phyloP scores from a whole-genome alignment of 2,797 vertebrate species.

The Sebastolobus alascanus region DNA sequence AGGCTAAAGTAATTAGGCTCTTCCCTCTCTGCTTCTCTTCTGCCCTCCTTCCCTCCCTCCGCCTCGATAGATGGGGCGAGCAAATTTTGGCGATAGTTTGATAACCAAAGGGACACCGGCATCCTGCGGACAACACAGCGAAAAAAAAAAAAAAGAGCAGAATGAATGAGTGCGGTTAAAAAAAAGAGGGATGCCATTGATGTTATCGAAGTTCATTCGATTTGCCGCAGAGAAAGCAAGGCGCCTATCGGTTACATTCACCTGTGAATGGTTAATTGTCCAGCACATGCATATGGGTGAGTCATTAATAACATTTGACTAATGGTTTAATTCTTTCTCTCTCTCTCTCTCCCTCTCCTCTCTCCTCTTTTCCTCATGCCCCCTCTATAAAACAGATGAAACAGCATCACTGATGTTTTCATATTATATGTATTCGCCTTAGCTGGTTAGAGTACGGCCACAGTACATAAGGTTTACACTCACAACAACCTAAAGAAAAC shows the following conservation, averaged over 20 bases:
- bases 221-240: constrained; percentile 82
- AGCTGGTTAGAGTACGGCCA: neutral
- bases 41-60: constrained; percentile 66
- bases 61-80: constrained; percentile 90
- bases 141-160: constrained; percentile 58
- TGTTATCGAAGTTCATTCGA: constrained; percentile 94
- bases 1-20: constrained; percentile 97
- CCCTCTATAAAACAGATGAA: constrained; percentile 12
- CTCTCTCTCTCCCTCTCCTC: constrained; percentile 16
- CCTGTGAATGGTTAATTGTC: constrained; percentile 99
- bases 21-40: constrained; percentile 78
- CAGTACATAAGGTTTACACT: neutral
- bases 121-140: constrained; percentile 79
- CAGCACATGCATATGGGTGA: constrained; percentile 90
- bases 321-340: constrained; percentile 85
- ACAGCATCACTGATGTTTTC: constrained; percentile 10
- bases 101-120: constrained; percentile 89
- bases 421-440: neutral
- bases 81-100: constrained; percentile 98
- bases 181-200: constrained; percentile 87
- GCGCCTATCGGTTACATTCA: constrained; percentile 97
- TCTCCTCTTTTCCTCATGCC: constrained; percentile 4
- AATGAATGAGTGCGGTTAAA: constrained; percentile 76
- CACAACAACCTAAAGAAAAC: neutral
- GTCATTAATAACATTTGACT: constrained; percentile 97